Conservation (phyloP, 2,888 invertebrate species). For the Drosophila rellima region DNA sequence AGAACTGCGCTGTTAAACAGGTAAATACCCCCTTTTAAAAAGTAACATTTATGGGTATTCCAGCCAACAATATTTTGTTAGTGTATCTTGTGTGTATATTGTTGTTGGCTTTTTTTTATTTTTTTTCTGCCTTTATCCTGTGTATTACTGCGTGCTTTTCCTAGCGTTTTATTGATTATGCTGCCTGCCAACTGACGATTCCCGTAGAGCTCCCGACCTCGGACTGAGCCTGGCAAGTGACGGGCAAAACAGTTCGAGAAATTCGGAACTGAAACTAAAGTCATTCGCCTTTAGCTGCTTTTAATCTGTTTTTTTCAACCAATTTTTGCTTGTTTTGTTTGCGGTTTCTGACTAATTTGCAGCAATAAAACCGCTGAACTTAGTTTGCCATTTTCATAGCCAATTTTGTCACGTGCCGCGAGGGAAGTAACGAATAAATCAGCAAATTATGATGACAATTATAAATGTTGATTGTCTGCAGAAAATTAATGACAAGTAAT, state of each 20-base stretch:
- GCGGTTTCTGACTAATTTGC: constrained; percentile 56
- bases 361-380: constrained; percentile 55
- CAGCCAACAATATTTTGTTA: constrained; percentile 26
- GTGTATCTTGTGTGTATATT: constrained; percentile 21
- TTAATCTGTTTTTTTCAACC: constrained; percentile 42
- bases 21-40: constrained; percentile 17
- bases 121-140: constrained; percentile 45
- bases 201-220: constrained; percentile 35
- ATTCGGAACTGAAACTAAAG: constrained; percentile 45
- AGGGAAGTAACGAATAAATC: constrained; percentile 3
- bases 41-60: constrained; percentile 14
- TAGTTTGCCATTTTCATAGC: constrained; percentile 38
- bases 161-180: constrained; percentile 73
- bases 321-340: constrained; percentile 24
- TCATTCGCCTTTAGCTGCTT: constrained; percentile 54
- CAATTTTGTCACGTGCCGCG: constrained; percentile 47
- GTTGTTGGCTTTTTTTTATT: constrained; percentile 23
- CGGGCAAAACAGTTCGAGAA: constrained; percentile 8
- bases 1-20: neutral
- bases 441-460: constrained; percentile 43
- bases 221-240: neutral
- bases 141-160: constrained; percentile 54
- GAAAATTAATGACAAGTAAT: constrained; percentile 37
- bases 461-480: constrained; percentile 37
- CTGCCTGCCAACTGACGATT: constrained; percentile 50